Evolutionary conservation across 1,140 invertebrate species (phyloP).

Genomic region (Drosophila malerkotliana): DNA sequence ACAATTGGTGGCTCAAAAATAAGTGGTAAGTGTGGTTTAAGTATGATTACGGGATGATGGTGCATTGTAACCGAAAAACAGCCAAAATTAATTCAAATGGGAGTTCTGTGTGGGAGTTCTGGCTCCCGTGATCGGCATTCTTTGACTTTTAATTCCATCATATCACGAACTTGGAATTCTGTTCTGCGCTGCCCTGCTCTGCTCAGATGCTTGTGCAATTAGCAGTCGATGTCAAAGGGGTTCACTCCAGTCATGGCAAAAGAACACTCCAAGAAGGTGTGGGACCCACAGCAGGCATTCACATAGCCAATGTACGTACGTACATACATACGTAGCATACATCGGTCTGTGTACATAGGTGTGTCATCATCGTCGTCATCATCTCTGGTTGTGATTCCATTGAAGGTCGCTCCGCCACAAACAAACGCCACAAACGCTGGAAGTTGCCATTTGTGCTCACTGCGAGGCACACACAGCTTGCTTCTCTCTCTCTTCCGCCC

Average conservation of each 20-base stretch:
- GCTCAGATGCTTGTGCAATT: conserved; percentile 69
- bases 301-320: conserved; percentile 9
- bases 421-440: conserved; percentile 30
- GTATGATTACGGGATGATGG: conserved; percentile 19
- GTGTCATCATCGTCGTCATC: conserved; percentile 69
- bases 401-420: conserved; percentile 56
- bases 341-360: conserved; percentile 53
- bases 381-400: conserved; percentile 55
- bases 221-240: conserved; percentile 75
- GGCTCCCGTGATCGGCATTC: conserved; percentile 31
- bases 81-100: conserved; percentile 26
- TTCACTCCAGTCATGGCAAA: conserved; percentile 62
- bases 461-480: conserved; percentile 18
- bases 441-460: conserved; percentile 70
- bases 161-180: conserved; percentile 67
- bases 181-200: conserved; percentile 40
- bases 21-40: background rate
- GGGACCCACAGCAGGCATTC: conserved; percentile 52
- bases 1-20: background rate
- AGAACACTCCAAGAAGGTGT: conserved; percentile 61
- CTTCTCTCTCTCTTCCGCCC: conserved; percentile 45
- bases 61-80: conserved; percentile 7
- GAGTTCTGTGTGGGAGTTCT: conserved; percentile 33
- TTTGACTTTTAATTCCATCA: conserved; percentile 59
- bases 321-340: conserved; percentile 15